Evolutionary conservation across 2,797 vertebrate species (phyloP).

Genomic region (Serranus cabrilla): DNA sequence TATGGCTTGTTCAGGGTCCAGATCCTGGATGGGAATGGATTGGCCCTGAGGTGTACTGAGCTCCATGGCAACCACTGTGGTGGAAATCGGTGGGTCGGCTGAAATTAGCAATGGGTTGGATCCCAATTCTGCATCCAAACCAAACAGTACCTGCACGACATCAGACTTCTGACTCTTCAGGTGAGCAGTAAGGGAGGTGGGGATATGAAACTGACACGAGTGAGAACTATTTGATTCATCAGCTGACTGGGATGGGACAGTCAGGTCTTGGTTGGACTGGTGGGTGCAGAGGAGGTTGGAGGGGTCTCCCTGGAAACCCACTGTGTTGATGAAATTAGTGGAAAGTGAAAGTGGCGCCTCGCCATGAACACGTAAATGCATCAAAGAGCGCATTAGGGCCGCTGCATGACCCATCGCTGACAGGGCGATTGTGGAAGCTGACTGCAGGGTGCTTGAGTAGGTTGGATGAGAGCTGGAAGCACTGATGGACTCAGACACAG

Average conservation of each 20-base stretch:
- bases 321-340: constrained; percentile 73
- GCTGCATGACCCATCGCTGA: constrained; percentile 74
- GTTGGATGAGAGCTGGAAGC: constrained; percentile 16
- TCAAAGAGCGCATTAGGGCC: constrained; percentile 77
- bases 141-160: constrained; percentile 84
- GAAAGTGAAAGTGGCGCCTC: constrained; percentile 74
- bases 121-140: constrained; percentile 61
- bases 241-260: neutral
- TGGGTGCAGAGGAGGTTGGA: constrained; percentile 78
- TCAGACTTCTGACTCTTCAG: constrained; percentile 72
- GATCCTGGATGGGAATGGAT: constrained; percentile 76
- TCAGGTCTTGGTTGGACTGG: constrained; percentile 1
- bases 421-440: constrained; percentile 50
- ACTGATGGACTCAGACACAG: constrained; percentile 48
- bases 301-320: constrained; percentile 77
- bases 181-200: constrained; percentile 69
- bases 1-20: constrained; percentile 82
- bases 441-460: constrained; percentile 9
- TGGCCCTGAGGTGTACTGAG: constrained; percentile 81
- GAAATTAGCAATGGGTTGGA: constrained; percentile 56
- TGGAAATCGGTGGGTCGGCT: constrained; percentile 82
- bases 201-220: constrained; percentile 80
- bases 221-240: neutral
- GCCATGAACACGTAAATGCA: constrained; percentile 64
- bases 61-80: constrained; percentile 85